phyloP scores from a whole-genome alignment of 2,888 invertebrate species.

The Drosophila mimetica region DNA sequence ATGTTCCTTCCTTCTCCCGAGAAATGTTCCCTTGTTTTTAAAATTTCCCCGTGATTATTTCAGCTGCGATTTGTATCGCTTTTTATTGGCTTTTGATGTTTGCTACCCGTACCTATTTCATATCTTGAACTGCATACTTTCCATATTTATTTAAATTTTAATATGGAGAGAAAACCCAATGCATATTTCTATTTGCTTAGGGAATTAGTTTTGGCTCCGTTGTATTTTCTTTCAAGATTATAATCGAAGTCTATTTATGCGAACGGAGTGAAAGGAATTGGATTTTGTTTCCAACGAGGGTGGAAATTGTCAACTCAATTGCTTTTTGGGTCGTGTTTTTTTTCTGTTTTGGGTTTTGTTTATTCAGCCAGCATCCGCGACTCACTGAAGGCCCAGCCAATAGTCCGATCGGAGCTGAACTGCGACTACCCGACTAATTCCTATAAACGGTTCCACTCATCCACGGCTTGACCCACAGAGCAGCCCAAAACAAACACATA shows the following conservation, averaged over 20 bases:
- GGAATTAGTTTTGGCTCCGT: slow-evolving; percentile 56
- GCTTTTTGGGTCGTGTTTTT: slow-evolving; percentile 19
- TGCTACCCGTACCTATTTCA: slow-evolving; percentile 16
- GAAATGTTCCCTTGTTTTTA: not conserved
- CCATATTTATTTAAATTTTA: slow-evolving; percentile 70
- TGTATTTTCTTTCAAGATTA: slow-evolving; percentile 50
- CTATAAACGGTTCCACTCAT: slow-evolving; percentile 58
- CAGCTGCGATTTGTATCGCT: slow-evolving; percentile 68
- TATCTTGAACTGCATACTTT: slow-evolving; percentile 48
- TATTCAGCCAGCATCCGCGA: slow-evolving; percentile 62
- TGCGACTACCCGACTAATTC: slow-evolving; percentile 64
- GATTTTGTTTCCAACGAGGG: slow-evolving; percentile 10
- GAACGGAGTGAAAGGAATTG: slow-evolving; percentile 1
- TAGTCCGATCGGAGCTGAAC: slow-evolving; percentile 38
- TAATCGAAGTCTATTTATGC: slow-evolving; percentile 65
- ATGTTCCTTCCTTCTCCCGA: slow-evolving; percentile 1
- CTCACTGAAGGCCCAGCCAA: slow-evolving; percentile 13
- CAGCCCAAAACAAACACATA: slow-evolving; percentile 74
- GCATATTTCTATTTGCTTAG: slow-evolving; percentile 71
- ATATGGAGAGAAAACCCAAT: slow-evolving; percentile 49
- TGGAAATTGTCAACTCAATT: slow-evolving; percentile 50
- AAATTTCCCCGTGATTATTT: slow-evolving; percentile 58
- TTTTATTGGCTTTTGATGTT: slow-evolving; percentile 63
- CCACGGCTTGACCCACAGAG: slow-evolving; percentile 73
- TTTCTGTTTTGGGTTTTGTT: slow-evolving; percentile 47